Conservation (phyloP, 2,113 vertebrate species). For the Rhinoderma darwinii region DNA sequence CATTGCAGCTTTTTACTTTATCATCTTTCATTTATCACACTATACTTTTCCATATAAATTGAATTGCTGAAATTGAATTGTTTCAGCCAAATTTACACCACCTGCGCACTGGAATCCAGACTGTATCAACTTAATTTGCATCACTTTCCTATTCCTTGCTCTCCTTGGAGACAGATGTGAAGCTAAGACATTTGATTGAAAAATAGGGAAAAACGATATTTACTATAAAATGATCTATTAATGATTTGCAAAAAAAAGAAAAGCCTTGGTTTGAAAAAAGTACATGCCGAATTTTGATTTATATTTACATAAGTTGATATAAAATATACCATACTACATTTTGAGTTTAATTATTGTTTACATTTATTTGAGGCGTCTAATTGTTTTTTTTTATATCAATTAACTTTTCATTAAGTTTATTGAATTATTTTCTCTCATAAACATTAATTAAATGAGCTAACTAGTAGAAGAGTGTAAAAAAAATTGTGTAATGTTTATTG, state of each 20-base stretch:
- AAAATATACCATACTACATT: background rate
- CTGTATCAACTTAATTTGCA: conserved; percentile 53
- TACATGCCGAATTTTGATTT: background rate
- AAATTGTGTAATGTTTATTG: background rate
- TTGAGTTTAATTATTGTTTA: conserved; percentile 4
- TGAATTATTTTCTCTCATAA: background rate
- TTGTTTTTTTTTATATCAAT: conserved; percentile 22
- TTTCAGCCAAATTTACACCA: conserved; percentile 56
- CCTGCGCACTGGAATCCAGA: conserved; percentile 54
- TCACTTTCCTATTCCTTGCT: conserved; percentile 45
- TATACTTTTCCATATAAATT: conserved; percentile 51
- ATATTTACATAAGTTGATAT: background rate
- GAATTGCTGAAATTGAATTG: conserved; percentile 54
- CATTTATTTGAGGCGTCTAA: background rate
- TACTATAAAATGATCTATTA: conserved; percentile 44
- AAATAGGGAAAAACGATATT: conserved; percentile 28
- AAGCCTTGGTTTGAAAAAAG: background rate
- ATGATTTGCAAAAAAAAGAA: conserved; percentile 1
- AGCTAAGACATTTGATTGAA: conserved; percentile 40
- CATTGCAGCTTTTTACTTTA: conserved; percentile 41
- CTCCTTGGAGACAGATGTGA: conserved; percentile 46
- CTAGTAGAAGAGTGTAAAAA: background rate
- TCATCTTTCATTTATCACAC: conserved; percentile 58
- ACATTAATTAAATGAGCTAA: background rate
- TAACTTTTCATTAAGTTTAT: background rate